phyloP scores from a whole-genome alignment of 2,113 vertebrate species.

The Oenanthe oenanthe region DNA sequence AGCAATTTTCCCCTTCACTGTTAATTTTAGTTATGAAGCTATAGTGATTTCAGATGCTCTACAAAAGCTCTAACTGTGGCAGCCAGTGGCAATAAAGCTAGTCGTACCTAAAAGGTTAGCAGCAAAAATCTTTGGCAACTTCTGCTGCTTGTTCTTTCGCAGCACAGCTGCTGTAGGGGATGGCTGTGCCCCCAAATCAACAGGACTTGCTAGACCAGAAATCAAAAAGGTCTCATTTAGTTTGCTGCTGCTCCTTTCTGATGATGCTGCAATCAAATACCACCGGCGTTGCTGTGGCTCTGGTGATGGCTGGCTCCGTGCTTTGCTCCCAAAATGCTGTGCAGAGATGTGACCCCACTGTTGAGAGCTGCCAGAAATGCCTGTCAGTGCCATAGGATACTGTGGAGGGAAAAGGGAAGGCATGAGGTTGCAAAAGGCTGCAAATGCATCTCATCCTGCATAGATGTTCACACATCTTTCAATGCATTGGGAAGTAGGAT shows the following conservation, averaged over 20 bases:
- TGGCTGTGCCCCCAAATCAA: background rate
- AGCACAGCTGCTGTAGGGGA: background rate
- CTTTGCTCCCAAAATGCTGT: background rate
- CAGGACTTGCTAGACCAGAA: background rate
- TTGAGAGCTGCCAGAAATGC: background rate
- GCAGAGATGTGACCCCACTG: fast-evolving
- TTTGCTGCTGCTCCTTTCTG: background rate
- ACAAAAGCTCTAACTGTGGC: background rate
- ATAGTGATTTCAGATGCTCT: background rate
- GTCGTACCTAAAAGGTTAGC: background rate
- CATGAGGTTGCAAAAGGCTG: background rate
- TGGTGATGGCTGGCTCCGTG: fast-evolving
- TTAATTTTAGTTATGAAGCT: background rate
- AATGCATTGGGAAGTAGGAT: background rate
- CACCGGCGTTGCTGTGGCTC: background rate
- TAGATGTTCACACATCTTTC: background rate
- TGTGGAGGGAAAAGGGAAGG: background rate
- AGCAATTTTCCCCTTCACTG: background rate
- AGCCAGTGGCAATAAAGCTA: background rate
- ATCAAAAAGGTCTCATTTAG: background rate
- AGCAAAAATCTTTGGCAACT: background rate
- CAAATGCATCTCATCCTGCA: background rate
- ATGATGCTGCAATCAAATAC: background rate
- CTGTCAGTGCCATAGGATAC: fast-evolving
- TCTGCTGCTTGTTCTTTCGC: background rate